Evolutionary conservation across 1,140 invertebrate species (phyloP).

Genomic region (Lucilia sericata): DNA sequence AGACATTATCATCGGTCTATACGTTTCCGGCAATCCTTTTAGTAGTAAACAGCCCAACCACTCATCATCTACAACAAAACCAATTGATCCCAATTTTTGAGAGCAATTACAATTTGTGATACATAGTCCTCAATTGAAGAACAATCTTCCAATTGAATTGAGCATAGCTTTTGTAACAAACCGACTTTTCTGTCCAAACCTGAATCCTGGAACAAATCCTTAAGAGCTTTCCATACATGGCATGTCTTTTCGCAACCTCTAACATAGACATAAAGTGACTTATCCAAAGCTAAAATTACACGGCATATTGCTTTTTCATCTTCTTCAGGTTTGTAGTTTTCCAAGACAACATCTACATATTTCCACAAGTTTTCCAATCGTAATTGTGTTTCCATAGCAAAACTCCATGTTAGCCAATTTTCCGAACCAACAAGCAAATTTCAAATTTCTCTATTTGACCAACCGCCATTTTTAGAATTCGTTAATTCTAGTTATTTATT

Average conservation of each 20-base stretch:
- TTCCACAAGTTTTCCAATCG: not conserved
- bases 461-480: too few relatives aligned
- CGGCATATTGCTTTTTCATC: not conserved
- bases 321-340: not conserved
- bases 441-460: slow-evolving; percentile 4
- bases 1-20: not conserved
- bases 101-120: not conserved
- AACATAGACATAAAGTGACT: not conserved
- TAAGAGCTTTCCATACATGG: not conserved
- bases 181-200: not conserved
- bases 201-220: too few relatives aligned
- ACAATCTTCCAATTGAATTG: slow-evolving; percentile 13
- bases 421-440: slow-evolving; percentile 21
- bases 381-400: slow-evolving; percentile 23
- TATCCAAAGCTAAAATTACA: not conserved
- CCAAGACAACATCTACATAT: not conserved
- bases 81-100: not conserved
- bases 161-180: slow-evolving; percentile 9
- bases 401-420: slow-evolving; percentile 31
- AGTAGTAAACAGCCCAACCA: not conserved
- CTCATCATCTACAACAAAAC: not conserved
- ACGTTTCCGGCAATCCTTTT: not conserved
- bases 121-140: not conserved
- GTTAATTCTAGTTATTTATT: too few relatives aligned
- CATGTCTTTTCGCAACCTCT: not conserved